phyloP scores from a whole-genome alignment of 2,113 vertebrate species.

The Macquaria ambigua region DNA sequence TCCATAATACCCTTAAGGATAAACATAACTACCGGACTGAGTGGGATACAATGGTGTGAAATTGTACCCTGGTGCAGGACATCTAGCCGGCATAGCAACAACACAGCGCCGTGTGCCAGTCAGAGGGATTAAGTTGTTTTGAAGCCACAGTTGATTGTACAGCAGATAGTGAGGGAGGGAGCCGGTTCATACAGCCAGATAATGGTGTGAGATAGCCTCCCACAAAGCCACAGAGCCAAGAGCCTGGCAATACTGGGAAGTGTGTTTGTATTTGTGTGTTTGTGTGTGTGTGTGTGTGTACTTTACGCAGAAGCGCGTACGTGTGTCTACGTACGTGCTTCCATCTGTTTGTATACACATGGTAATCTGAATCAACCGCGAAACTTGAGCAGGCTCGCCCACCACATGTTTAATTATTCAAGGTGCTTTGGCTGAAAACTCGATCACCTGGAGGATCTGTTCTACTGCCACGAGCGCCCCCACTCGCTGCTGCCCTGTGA shows the following conservation, averaged over 20 bases:
- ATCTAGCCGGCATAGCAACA: slow-evolving; percentile 78
- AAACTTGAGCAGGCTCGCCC: slow-evolving; percentile 80
- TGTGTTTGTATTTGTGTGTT: slow-evolving; percentile 51
- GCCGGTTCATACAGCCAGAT: slow-evolving; percentile 50
- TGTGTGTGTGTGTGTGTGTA: slow-evolving; percentile 8
- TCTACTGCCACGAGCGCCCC: slow-evolving; percentile 44
- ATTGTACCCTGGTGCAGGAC: slow-evolving; percentile 71
- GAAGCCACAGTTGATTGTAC: slow-evolving; percentile 69
- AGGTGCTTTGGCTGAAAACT: slow-evolving; percentile 82
- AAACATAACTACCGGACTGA: slow-evolving; percentile 69
- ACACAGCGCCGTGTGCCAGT: slow-evolving; percentile 66
- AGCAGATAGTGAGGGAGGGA: slow-evolving; percentile 65
- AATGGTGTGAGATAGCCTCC: slow-evolving; percentile 65
- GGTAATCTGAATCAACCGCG: slow-evolving; percentile 79
- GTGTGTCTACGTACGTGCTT: slow-evolving; percentile 45
- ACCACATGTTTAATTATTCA: slow-evolving; percentile 84
- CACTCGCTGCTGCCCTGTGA: background rate
- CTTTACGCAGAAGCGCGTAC: slow-evolving; percentile 22
- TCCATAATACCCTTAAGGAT: slow-evolving; percentile 62
- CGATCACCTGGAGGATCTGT: slow-evolving; percentile 78
- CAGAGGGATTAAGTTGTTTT: slow-evolving; percentile 77
- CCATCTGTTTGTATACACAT: slow-evolving; percentile 73
- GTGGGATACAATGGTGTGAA: slow-evolving; percentile 80
- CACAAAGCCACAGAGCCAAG: slow-evolving; percentile 52
- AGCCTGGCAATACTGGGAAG: slow-evolving; percentile 40